Evolutionary conservation across 2,113 vertebrate genomes (phyloP), one percentile per base, ranked within the genome.

Genomic region (Gobius niger): DNA sequence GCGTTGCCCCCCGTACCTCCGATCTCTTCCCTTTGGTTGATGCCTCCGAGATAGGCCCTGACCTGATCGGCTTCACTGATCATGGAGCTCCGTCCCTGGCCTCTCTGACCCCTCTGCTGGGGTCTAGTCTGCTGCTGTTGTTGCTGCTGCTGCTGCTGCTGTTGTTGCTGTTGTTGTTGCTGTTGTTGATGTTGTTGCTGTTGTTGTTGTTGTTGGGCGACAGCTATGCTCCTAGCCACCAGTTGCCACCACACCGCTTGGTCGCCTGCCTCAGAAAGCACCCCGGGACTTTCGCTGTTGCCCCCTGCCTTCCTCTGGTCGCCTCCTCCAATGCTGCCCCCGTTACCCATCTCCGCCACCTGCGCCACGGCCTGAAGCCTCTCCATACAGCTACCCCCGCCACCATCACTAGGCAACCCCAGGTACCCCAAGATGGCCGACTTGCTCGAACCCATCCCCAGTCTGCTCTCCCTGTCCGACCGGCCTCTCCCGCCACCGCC

Each of bases 361-460:
- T 93, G 91, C 13, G 94, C 93, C 40, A 93, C 94, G 1, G 95
- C 94, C 78, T 94, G 93, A 63, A 95, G 93, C 72, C 94, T 83
- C 82, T 96, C 95, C 15, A 95, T 92, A 41, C 95, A 95, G 75
- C 94, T 95, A 11, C 93, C 93, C 7, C 93, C 94, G n/a, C 90
- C 92, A 13, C 88, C 86, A 7, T 94, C 92, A 63, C 73, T 87
- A 11, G 94, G 91, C 59, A 96, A 83, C 16, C 93, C 93, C 63
- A 96, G 77, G 72, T 95, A 96, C 56, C 95, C 93, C 57, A 96
- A 82, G 24, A 95, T 87, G 68, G 93, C 93, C 0, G 93, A 90
- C 66, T 93, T 93, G 76, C 90, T 90, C 1, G 89, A 86, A 41
- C 82, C 85, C 68, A 87, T 74, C 16, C 84, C 72, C 18, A 81